A percentile compares a stretch with the other conserved stretches of the same genome.
Conservation (phyloP, 2,797 vertebrate species). For the Otolemur crassicaudatus region DNA sequence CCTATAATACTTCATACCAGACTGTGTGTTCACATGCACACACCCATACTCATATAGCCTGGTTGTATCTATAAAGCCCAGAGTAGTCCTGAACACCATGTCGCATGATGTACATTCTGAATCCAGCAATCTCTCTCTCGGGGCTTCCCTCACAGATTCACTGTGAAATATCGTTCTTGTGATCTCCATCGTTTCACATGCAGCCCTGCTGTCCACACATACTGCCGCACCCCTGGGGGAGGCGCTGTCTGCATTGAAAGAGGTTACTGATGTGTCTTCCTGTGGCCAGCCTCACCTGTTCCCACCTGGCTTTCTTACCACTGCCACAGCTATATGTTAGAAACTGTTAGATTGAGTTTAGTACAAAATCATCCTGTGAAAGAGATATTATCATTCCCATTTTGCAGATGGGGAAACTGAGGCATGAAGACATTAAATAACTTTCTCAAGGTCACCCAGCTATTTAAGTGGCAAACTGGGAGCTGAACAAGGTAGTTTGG, state of each 20-base stretch:
- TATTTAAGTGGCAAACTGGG: not conserved
- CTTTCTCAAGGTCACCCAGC: not conserved
- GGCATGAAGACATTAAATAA: not conserved
- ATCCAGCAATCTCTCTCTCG: not conserved
- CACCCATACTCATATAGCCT: not conserved
- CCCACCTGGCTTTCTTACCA: not conserved
- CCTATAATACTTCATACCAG: not conserved
- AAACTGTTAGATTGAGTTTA: not conserved
- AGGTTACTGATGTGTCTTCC: not conserved
- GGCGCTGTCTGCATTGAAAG: not conserved
- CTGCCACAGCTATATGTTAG: not conserved
- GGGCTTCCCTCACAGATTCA: not conserved
- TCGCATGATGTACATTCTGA: not conserved
- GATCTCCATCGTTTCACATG: not conserved
- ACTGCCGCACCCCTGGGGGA: not conserved
- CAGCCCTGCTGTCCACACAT: not conserved
- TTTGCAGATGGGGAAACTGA: conserved; percentile 5
- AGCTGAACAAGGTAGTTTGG: not conserved
- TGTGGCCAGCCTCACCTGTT: not conserved
- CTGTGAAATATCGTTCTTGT: not conserved
- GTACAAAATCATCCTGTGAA: not conserved
- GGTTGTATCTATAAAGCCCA: not conserved
- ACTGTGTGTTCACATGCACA: too few relatives aligned
- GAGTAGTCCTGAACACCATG: not conserved
- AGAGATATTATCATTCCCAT: not conserved